A percentile compares a stretch with the other conserved stretches of the same genome.
phyloP scores from a whole-genome alignment of 2,888 invertebrate genomes.

The Neoitamus cyanurus region DNA sequence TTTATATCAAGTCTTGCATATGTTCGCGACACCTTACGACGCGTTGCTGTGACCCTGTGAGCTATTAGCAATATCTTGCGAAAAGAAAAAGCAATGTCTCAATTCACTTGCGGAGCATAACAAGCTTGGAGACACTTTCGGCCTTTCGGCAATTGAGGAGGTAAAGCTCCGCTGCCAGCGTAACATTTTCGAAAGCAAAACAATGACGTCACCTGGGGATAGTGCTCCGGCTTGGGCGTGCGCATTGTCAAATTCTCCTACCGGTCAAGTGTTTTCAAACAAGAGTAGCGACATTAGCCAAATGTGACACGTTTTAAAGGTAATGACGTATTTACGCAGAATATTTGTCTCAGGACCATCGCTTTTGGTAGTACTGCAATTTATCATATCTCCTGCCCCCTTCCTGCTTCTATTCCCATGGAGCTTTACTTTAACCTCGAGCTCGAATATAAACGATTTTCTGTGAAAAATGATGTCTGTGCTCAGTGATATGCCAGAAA shows the following conservation, averaged over 20 bases:
- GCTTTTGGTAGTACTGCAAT: neutral
- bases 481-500: neutral
- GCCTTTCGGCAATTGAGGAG: no score
- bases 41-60: neutral
- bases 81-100: neutral
- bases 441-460: neutral
- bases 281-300: neutral
- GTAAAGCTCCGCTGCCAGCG: neutral
- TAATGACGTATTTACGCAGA: neutral
- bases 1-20: neutral
- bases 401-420: neutral
- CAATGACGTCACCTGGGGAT: neutral
- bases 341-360: neutral
- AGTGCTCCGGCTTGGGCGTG: neutral
- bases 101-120: neutral
- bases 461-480: neutral
- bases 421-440: neutral
- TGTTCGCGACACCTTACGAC: neutral
- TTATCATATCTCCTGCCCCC: neutral
- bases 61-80: neutral
- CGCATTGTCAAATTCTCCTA: neutral
- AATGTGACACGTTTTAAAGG: neutral
- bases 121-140: neutral
- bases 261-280: neutral
- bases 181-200: neutral